Base-by-base conservation (phyloP, 2,113 vertebrate genomes). In the Poicephalus meyeri region DNA sequence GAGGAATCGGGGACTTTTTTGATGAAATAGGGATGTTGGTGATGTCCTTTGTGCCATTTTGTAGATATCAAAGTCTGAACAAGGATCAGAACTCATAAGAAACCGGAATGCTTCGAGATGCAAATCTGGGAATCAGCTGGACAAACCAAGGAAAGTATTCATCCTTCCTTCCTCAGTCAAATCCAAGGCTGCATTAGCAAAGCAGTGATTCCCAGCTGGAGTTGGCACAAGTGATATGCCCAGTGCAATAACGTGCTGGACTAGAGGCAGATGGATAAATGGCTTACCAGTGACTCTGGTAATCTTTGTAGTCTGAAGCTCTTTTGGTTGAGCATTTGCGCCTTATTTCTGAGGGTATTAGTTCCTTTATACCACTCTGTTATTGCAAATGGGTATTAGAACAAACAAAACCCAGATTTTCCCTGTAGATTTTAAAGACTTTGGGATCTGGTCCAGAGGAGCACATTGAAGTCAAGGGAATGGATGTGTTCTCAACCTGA, bases 41-140 rank as follows among this genome's bases (percentile, higher is more conserved):
- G 39, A 42, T 15, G 16, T 50, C 31, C 25, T 17, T 76, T 41
- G 24, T 68, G 65, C 20, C 25, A 6, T 71, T 93, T 74, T 70
- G 24, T 68, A 0, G 0, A 1, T 58, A 9, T 9, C 18, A 2
- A 44, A 77, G 29, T 7, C 39, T 44, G 74, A 58, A 58, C 33
- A 58, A 58, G 55, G 2, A 21, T 58, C 33, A 58, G 55, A 58
- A 23, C 55, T 58, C 24, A 0, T 6, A 33, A 44, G 58, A 68
- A 71, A 76, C 31, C 18, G 25, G 71, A 31, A 21, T 63, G 29
- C 23, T 47, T 15, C 3, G 37, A 46, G 52, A 16, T 55, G 13
- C 5, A 39, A 23, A 12, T 1, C n/a, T 49, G 8, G 11, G 47
- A 37, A 39, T n/a, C 7, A 12, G 41, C 33, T 73, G 70, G 66